These are phyloP conservation scores for Diplodus sargus DNA, from an alignment of 2,797 vertebrate species.

Conservation along the genomic window DNA sequence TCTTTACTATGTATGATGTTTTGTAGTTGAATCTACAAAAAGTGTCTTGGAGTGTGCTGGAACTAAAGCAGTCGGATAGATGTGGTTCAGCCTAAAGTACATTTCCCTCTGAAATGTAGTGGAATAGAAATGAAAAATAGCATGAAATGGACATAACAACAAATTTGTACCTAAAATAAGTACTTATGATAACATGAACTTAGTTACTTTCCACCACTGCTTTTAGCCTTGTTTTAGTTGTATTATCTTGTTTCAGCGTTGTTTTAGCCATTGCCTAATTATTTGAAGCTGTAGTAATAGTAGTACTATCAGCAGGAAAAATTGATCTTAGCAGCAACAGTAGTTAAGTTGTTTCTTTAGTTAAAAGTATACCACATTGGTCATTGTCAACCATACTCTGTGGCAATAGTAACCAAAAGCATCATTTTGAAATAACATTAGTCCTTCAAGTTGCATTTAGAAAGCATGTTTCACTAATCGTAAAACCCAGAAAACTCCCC, in stretches of 20 bases:
- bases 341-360: not conserved
- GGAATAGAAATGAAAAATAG: not conserved
- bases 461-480: no score
- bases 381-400: no score
- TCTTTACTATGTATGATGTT: no score
- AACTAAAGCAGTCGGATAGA: not conserved
- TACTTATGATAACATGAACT: no score
- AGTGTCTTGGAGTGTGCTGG: no score
- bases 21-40: no score
- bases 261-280: not conserved
- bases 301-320: not conserved
- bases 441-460: not conserved
- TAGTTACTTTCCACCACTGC: slow-evolving; percentile 5
- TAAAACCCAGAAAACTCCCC: not conserved
- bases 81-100: not conserved
- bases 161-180: not conserved
- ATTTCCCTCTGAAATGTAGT: not conserved
- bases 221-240: not conserved
- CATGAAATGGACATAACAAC: not conserved
- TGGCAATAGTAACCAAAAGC: no score
- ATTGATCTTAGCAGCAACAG: not conserved
- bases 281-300: not conserved
- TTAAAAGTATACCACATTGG: no score
- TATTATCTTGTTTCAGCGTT: not conserved
- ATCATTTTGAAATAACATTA: no score